Conservation (phyloP, 2,797 vertebrate species). For the Serranus cabrilla region DNA sequence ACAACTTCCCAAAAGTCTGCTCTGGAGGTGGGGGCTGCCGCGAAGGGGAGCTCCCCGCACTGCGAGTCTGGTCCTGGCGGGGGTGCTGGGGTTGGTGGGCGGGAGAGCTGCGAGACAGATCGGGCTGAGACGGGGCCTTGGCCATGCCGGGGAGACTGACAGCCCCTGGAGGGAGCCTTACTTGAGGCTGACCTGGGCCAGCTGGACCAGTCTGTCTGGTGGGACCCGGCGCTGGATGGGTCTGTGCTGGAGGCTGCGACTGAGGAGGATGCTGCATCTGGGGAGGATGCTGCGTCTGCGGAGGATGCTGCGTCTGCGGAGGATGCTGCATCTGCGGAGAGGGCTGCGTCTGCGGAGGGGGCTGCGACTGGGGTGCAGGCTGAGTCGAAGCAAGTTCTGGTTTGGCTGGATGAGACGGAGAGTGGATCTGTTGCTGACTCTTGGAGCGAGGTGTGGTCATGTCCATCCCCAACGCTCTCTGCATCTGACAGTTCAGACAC, state of each 20-base stretch:
- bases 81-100: conserved; percentile 85
- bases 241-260: conserved; percentile 26
- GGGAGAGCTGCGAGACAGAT: conserved; percentile 86
- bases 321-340: conserved; percentile 24
- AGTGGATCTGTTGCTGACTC: conserved; percentile 97
- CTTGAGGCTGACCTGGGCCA: conserved; percentile 65
- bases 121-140: conserved; percentile 90
- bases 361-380: conserved; percentile 60
- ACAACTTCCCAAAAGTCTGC: conserved; percentile 95
- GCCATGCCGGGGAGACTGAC: conserved; percentile 87
- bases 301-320: conserved; percentile 13
- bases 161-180: conserved; percentile 80
- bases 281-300: conserved; percentile 58
- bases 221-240: conserved; percentile 62
- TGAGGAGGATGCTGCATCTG: conserved; percentile 30
- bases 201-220: conserved; percentile 73
- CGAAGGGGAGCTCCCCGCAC: conserved; percentile 86
- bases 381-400: conserved; percentile 77
- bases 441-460: conserved; percentile 98
- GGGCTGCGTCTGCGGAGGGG: conserved; percentile 66
- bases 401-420: conserved; percentile 93
- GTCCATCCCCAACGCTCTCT: conserved; percentile 98
- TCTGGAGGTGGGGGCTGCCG: conserved; percentile 92
- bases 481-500: conserved; percentile 99
- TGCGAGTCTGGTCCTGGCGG: conserved; percentile 89